Base-by-base conservation (phyloP, 2,113 vertebrate species). In the Hemicordylus capensis region DNA sequence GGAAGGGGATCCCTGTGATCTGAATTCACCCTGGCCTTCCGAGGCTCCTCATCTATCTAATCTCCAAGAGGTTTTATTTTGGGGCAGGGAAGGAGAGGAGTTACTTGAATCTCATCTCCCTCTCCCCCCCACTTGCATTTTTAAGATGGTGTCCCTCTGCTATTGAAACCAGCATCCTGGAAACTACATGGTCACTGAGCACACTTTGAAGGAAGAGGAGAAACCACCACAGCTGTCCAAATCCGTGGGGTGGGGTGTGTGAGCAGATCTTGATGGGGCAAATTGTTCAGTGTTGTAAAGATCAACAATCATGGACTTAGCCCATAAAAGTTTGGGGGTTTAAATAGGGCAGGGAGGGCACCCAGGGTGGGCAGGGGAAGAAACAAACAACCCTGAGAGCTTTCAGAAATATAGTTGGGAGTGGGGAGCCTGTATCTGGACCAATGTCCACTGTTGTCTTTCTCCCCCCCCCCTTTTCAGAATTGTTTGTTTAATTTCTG, bases 161-260 rank as follows among this genome's bases (percentile, higher is more conserved):
- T 90, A 85, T 85, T 69, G 75, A 92, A 90, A 90, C 93, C 92
- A 89, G 82, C 87, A 46, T 88, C 91, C 91, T 76, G 85, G 83
- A 51, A 70, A 85, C 76, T 88, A 72, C 56, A 51, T 80, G 61
- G 89, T 87, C 37, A 12, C 66, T 80, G 81, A 84, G 80, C 90
- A 73, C 66, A 48, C n/a, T 51, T 84, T 75, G 70, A 89, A 86
- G 81, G 90, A 44, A 76, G 58, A 54, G 66, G 74, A 90, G 75
- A 93, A 82, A 85, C 86, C 72, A 80, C 90, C 88, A 61, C 83
- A 64, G 28, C 88, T 88, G 70, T 70, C 84, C 85, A 44, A n/a
- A 82, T 85, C n/a, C 17, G 56, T 84, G 90, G 81, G 51, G 39
- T 64, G 2, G 19, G 63, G 56, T 48, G 39, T 61, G 26, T 15